A percentile compares a stretch with the other conserved stretches of the same genome.
Evolutionary conservation across 2,113 vertebrate genomes (phyloP).

Genomic region (Hemiprocne comata): DNA sequence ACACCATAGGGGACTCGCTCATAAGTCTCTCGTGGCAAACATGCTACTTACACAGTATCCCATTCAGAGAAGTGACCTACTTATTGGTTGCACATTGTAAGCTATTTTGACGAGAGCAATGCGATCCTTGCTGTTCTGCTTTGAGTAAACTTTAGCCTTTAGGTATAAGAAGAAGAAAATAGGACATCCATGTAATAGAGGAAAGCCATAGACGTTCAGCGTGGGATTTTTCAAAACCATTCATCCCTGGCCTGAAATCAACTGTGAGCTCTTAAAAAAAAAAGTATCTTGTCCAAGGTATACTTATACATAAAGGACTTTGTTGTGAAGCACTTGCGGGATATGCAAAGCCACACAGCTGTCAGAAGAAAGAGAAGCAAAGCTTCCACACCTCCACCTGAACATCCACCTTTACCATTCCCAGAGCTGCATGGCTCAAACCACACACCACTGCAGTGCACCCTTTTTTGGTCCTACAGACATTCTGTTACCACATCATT

Average conservation of each 20-base stretch:
- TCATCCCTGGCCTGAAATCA: neutral
- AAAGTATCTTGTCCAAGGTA: neutral
- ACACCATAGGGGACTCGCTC: neutral
- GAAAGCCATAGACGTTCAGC: neutral
- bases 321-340: neutral
- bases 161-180: constrained; percentile 14
- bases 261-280: neutral
- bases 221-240: constrained; percentile 39
- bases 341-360: neutral
- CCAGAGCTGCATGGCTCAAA: neutral
- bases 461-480: neutral
- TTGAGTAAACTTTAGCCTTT: constrained; percentile 40
- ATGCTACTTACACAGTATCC: constrained; percentile 17
- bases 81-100: constrained; percentile 45
- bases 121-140: constrained; percentile 56
- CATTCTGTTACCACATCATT: neutral
- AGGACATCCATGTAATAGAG: constrained; percentile 34
- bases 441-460: neutral
- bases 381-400: neutral
- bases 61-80: constrained; percentile 57
- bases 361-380: neutral
- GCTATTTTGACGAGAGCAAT: neutral
- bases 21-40: constrained; percentile 39
- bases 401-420: neutral
- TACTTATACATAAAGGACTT: neutral